Evolutionary conservation across 2,113 vertebrate genomes (phyloP), one percentile per base, ranked within the genome.

Genomic region (Bubo blakistoni): DNA sequence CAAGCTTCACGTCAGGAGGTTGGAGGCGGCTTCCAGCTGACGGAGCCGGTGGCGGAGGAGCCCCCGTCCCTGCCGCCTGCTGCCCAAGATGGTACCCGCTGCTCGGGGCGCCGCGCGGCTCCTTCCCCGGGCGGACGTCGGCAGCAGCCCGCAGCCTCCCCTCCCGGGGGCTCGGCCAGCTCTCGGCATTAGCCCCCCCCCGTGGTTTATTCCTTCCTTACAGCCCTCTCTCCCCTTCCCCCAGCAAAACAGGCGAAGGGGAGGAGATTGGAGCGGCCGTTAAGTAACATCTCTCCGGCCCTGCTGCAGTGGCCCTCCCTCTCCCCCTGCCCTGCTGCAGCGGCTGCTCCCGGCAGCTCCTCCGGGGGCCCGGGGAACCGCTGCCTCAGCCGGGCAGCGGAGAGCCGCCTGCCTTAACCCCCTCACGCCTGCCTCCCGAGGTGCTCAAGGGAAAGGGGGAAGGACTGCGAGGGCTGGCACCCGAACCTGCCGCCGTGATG

Each of bases 361-460:
- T 25, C 96, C 54, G 96, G 89, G 89, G 78, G 86, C 95, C 1
- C 76, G 20, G 9, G 94, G 97, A 95, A 82, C 46, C 1, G 94
- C 96, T 63, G 54, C 52, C 95, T 81, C 96, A 30, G 97, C 73
- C 91, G 13, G 51, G 90, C 92, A 82, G 55, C 86, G 1, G 10
- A 2, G 22, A 90, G 47, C 61, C 6, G 51, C 24, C 34, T 2
- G 66, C 92, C 58, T 97, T 96, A 95, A 98, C 97, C 95, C 91
- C 38, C 94, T 94, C 96, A 1, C 86, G 85, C 51, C 94, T 13
- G 46, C 10, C 5, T 2, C 29, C 40, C 1, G 14, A 7, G 47
- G 15, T 13, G 66, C 55, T 49, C 27, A 8, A 36, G n/a, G 54
- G 13, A 36, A n/a, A 5, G 8, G 17, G 34, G 13, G 21, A 22